A percentile compares a stretch with the other conserved stretches of the same genome.
Evolutionary conservation across 2,888 invertebrate species (phyloP).

Genomic region (Stegophylla sp.): DNA sequence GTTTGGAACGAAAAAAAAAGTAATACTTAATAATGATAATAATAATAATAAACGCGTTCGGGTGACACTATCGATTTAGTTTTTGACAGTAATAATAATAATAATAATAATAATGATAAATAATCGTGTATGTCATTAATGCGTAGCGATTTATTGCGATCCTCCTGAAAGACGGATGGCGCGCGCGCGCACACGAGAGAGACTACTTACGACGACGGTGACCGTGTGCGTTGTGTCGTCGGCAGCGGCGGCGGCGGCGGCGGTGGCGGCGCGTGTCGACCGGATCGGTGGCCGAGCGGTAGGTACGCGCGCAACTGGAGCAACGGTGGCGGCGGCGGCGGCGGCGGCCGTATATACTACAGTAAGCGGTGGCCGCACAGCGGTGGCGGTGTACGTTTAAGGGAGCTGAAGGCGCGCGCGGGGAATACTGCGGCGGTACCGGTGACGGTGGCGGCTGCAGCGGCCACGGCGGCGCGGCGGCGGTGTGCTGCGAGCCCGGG

Average conservation of each 20-base stretch:
- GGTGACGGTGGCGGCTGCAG: slow-evolving; percentile 21
- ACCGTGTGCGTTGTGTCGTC: background rate
- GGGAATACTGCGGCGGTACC: no score
- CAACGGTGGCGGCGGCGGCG: slow-evolving; percentile 18
- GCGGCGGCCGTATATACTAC: background rate
- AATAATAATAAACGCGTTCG: no score
- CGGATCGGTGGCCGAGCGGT: background rate
- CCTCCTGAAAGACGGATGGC: no score
- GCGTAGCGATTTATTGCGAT: no score
- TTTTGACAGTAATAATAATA: no score
- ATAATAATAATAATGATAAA: no score
- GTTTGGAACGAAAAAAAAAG: no score
- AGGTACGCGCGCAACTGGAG: slow-evolving; percentile 20
- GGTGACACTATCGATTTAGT: no score
- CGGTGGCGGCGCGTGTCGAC: slow-evolving; percentile 6
- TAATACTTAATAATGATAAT: no score
- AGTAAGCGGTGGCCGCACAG: background rate
- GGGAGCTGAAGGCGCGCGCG: slow-evolving; percentile 46
- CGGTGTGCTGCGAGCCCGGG: slow-evolving; percentile 21
- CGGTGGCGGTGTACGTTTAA: slow-evolving; percentile 36
- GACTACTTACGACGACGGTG: background rate
- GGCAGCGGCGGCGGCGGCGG: slow-evolving; percentile 8
- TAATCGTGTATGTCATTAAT: no score
- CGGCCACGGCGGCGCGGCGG: slow-evolving; percentile 3
- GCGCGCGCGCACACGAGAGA: background rate